These are phyloP conservation scores for Anableps anableps DNA, from an alignment of 2,797 vertebrate species.

Conservation along the genomic window DNA sequence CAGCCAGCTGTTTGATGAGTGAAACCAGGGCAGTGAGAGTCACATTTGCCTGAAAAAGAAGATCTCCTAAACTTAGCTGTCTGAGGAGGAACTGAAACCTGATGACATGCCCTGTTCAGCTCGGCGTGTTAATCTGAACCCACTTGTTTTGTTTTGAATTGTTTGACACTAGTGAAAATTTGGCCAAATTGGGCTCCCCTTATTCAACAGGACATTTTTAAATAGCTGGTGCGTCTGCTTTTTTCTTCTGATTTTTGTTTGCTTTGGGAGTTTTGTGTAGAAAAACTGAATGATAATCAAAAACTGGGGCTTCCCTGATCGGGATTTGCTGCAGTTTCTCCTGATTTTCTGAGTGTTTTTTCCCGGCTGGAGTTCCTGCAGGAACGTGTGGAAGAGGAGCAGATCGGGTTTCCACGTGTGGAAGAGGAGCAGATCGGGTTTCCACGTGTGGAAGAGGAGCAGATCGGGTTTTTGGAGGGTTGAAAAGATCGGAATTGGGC, in stretches of 20 bases:
- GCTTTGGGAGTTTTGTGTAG: not conserved
- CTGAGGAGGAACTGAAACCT: conserved; percentile 65
- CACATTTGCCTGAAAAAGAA: conserved; percentile 43
- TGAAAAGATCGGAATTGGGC: too few relatives aligned
- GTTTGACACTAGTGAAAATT: not conserved
- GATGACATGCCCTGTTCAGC: conserved; percentile 1
- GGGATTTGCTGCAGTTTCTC: not conserved
- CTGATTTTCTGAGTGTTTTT: not conserved
- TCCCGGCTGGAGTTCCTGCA: too few relatives aligned
- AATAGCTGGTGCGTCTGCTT: not conserved
- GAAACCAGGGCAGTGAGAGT: conserved; percentile 32
- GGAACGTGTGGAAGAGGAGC: too few relatives aligned
- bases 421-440: too few relatives aligned
- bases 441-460: too few relatives aligned
- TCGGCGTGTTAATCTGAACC: not conserved
- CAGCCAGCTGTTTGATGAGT: conserved; percentile 21
- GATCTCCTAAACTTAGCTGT: conserved; percentile 35
- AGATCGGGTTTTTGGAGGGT: too few relatives aligned
- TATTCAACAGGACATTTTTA: not conserved
- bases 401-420: too few relatives aligned
- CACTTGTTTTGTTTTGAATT: conserved; percentile 1
- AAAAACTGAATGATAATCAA: not conserved
- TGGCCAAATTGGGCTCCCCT: not conserved
- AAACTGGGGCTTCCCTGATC: not conserved
- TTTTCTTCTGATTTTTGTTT: not conserved